Percentiles rank a stretch among this genome's conserved stretches.
These are phyloP conservation scores for Turritopsis dohrnii DNA, from an alignment of 30 jellyfish, hydroid and myxozoan genomes.

Conservation along the genomic window DNA sequence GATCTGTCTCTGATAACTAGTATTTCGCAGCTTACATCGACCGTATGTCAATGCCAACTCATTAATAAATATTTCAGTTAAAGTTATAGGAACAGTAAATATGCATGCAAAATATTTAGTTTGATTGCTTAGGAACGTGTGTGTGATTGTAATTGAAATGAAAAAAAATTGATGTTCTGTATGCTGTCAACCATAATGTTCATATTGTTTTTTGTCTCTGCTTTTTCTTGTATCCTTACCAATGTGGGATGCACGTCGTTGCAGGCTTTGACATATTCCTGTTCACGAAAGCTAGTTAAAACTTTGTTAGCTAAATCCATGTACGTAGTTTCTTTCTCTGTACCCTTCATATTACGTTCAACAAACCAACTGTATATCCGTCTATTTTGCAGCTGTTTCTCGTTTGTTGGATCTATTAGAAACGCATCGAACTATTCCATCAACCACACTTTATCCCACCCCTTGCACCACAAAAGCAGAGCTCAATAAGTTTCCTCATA, in stretches of 20 bases:
- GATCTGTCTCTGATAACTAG: too few species aligned
- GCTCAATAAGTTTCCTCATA: background rate
- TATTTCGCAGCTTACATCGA: too few species aligned
- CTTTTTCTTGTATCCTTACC: conserved; percentile 23
- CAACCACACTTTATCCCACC: background rate
- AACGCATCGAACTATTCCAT: background rate
- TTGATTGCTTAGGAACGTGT: too few species aligned
- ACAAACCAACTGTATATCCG: conserved; percentile 26
- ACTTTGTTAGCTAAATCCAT: conserved; percentile 27
- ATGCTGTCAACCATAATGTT: too few species aligned
- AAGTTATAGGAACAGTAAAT: too few species aligned
- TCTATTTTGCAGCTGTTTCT: background rate
- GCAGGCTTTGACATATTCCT: conserved; percentile 30
- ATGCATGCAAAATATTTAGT: too few species aligned
- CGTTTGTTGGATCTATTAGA: conserved; percentile 27
- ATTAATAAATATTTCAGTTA: too few species aligned
- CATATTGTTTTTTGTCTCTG: background rate
- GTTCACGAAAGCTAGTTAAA: background rate
- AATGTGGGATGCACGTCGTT: conserved; percentile 10
- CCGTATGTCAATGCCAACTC: too few species aligned
- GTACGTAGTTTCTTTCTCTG: conserved; percentile 18
- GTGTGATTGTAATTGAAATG: too few species aligned
- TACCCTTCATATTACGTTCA: background rate
- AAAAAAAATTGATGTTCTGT: too few species aligned
- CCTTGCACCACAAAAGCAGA: background rate